Base-by-base conservation (phyloP, 2,113 vertebrate genomes). In the Lamprotornis superbus region DNA sequence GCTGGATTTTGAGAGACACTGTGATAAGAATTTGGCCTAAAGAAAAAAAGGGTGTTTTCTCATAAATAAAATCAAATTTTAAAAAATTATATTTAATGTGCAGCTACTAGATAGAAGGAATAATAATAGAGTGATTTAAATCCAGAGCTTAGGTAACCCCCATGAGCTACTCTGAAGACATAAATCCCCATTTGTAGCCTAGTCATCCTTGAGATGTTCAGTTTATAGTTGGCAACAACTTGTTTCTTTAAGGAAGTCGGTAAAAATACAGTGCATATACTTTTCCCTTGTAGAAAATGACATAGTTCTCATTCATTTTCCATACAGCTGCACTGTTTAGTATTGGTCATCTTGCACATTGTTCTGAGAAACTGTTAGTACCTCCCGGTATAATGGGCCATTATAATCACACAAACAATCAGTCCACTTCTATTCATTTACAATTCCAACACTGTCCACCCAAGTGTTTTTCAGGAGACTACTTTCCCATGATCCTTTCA, bases 391-490 rank as follows among this genome's bases (percentile, higher is more conserved):
- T 68, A 97, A 93, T 79, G 70, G 59, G 55, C 56, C 84, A 64
- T 83, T 96, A 74, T 64, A 87, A 55, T 65, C 80, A 84, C 67
- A 86, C 15, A 86, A 90, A 97, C 92, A 97, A 91, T 46, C 49
- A 77, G 69, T 27, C 7, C 49, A 49, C 73, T 95, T 74, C 91
- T 91, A 56, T 27, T 60, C 39, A 61, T 85, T 91, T 85, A 92
- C 73, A 95, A 88, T 80, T 87, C 56, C 57, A 93, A 40, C 52
- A 89, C n/a, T 95, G 94, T 90, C 78, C 70, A 89, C 44, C 79
- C 37, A 83, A 79, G 61, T 89, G 80, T 55, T 95, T 93, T 94
- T 53, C 79, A 90, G 71, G 86, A 74, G 73, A 84, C 56, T 68
- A 25, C 37, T 82, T 83, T 94, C 84, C 86, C 83, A 60, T 94